These are phyloP conservation scores for Hemibagrus wyckioides DNA, from an alignment of 2,113 vertebrate genomes.

Conservation along the genomic window DNA sequence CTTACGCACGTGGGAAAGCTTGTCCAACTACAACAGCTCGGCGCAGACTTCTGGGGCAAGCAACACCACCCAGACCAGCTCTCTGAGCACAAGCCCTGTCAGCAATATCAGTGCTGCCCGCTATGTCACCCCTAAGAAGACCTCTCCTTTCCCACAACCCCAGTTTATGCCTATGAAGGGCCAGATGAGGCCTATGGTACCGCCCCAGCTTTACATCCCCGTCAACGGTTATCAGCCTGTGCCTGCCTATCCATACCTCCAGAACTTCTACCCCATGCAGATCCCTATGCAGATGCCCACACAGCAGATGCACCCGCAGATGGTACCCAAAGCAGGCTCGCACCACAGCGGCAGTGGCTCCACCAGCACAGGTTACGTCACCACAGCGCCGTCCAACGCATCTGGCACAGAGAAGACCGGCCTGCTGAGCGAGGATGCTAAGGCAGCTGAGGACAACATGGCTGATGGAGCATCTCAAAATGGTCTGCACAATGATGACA, in stretches of 20 bases:
- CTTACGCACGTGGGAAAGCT: slow-evolving; percentile 89
- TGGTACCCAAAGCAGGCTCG: slow-evolving; percentile 86
- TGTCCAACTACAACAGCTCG: slow-evolving; percentile 90
- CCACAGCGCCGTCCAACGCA: slow-evolving; percentile 85
- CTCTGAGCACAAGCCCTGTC: slow-evolving; percentile 93
- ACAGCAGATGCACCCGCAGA: slow-evolving; percentile 84
- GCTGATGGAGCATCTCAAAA: slow-evolving; percentile 75
- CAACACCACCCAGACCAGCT: slow-evolving; percentile 96
- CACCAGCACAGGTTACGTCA: slow-evolving; percentile 94
- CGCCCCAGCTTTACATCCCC: slow-evolving; percentile 93
- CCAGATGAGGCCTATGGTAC: slow-evolving; percentile 87
- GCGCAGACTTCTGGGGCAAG: slow-evolving; percentile 92
- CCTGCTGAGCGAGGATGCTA: slow-evolving; percentile 76
- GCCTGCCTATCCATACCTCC: slow-evolving; percentile 88
- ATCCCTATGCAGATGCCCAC: slow-evolving; percentile 91
- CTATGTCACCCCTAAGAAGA: slow-evolving; percentile 89
- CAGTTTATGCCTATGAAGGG: slow-evolving; percentile 92
- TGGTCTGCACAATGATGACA: slow-evolving; percentile 77
- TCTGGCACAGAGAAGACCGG: slow-evolving; percentile 83
- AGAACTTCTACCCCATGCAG: slow-evolving; percentile 96
- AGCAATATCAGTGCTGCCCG: slow-evolving; percentile 90
- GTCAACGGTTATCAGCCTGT: slow-evolving; percentile 95
- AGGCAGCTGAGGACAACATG: slow-evolving; percentile 70
- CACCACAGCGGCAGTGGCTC: slow-evolving; percentile 96
- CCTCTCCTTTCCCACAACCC: slow-evolving; percentile 84